Evolutionary conservation across 2,888 invertebrate genomes (phyloP), one percentile per base, ranked within the genome.

Genomic region (Stictocephala bisonia): DNA sequence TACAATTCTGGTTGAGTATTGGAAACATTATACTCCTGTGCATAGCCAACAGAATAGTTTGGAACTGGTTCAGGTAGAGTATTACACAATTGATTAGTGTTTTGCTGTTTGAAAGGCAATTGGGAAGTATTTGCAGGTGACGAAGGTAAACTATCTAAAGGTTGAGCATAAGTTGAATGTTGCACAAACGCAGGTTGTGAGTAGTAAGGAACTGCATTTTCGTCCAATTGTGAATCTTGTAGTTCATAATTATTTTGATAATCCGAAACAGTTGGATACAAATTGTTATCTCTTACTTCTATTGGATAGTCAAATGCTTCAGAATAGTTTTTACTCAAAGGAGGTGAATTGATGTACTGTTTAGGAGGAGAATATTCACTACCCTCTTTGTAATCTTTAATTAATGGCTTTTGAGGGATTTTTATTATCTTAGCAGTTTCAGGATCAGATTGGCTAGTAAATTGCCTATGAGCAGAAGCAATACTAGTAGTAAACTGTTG

Each of bases 301-400:
- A 22, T 22, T 60, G 60, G 60, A 40, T 60, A 60, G 1, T 40
- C 29, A 13, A 60, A 60, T 3, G 60, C 35, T 3, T 35, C 60
- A 9, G 40, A 60, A 35, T 40, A 20, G 13, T 35, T 18, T 40
- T 60, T 60, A 40, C 18, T 60, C 31, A 60, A 35, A 1, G 53
- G 40, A 3, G 69, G 68, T 26, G 68, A 53, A 26, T 69, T 53
- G 22, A 69, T 69, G 40, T 69, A 69, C 51, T 53, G 53, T 51
- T 69, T 69, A 20, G 69, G 69, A 22, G 69, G 69, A 24, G 53
- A 53, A 40, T 35, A 69, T 69, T 69, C 35, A 41, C 51, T 69
- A 24, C 51, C 26, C 13, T 68, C 40, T 35, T 24, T 15, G 15
- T 22, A 24, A 15, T 69, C 69, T 22, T 69, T 69, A 0, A 9